These are phyloP conservation scores for Oxycera nigricornis DNA, from an alignment of 2,888 invertebrate genomes.

Conservation along the genomic window DNA sequence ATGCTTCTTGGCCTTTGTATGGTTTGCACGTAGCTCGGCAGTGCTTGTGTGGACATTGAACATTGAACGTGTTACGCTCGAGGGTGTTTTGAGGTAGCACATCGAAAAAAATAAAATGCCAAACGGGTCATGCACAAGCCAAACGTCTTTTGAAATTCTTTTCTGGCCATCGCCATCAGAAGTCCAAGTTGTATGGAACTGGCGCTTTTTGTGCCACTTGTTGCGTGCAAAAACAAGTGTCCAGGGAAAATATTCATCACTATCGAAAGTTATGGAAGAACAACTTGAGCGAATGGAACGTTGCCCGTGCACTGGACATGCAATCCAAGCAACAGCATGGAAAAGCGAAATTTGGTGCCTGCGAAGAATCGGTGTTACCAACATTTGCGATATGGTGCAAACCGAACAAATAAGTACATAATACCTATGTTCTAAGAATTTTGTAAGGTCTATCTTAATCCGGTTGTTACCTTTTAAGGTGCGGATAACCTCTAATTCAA, in stretches of 20 bases:
- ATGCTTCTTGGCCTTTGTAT: background rate
- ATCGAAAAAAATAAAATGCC: constrained; percentile 30
- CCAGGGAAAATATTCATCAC: constrained; percentile 41
- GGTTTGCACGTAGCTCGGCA: constrained; percentile 17
- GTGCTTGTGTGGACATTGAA: constrained; percentile 18
- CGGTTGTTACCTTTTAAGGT: too few relatives aligned
- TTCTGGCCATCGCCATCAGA: constrained; percentile 1
- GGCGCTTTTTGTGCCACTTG: constrained; percentile 45
- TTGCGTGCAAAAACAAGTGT: constrained; percentile 46
- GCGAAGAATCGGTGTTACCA: constrained; percentile 10
- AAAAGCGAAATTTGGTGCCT: background rate
- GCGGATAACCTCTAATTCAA: too few relatives aligned
- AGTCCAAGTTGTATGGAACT: constrained; percentile 32
- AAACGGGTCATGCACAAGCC: constrained; percentile 37
- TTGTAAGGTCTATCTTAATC: too few relatives aligned
- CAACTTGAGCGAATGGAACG: background rate
- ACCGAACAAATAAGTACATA: too few relatives aligned
- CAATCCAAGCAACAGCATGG: background rate
- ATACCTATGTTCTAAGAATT: too few relatives aligned
- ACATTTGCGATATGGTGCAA: too few relatives aligned
- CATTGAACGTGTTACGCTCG: constrained; percentile 33
- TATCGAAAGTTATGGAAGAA: constrained; percentile 38
- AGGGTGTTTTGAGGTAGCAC: constrained; percentile 23
- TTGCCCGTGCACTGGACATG: constrained; percentile 4
- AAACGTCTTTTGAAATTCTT: constrained; percentile 36